Percentiles rank a stretch among this genome's conserved stretches.
These are phyloP conservation scores for Tragelaphus oryx DNA, from an alignment of 2,797 vertebrate species.

Conservation along the genomic window DNA sequence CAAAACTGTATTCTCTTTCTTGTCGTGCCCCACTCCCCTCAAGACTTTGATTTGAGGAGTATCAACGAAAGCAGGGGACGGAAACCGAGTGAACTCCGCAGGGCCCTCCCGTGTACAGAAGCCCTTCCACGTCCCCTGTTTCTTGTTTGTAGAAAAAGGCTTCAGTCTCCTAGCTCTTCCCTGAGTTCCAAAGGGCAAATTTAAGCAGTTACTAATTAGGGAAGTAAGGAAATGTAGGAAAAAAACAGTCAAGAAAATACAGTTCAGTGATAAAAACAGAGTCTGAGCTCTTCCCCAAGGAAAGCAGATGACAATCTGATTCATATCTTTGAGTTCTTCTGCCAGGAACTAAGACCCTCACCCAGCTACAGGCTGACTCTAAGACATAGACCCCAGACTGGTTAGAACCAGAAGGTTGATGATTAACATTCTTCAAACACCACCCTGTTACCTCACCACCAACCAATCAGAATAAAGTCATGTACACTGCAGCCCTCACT, in stretches of 20 bases:
- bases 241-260: not conserved
- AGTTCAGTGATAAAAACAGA: not conserved
- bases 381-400: not conserved
- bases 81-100: fast-evolving
- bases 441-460: not conserved
- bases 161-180: not conserved
- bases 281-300: not conserved
- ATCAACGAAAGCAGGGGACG: too few species aligned
- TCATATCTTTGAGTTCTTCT: not conserved
- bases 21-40: not conserved
- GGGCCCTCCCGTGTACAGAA: not conserved
- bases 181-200: not conserved
- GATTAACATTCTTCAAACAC: not conserved
- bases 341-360: not conserved
- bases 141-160: not conserved
- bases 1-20: not conserved
- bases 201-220: not conserved
- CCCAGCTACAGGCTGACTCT: not conserved
- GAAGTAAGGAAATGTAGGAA: not conserved
- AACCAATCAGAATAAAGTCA: not conserved
- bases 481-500: not conserved
- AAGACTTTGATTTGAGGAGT: not conserved
- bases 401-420: not conserved
- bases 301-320: not conserved
- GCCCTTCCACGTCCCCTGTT: not conserved